Conservation (phyloP, 1,140 invertebrate genomes). For the Leguminivora glycinivorella region DNA sequence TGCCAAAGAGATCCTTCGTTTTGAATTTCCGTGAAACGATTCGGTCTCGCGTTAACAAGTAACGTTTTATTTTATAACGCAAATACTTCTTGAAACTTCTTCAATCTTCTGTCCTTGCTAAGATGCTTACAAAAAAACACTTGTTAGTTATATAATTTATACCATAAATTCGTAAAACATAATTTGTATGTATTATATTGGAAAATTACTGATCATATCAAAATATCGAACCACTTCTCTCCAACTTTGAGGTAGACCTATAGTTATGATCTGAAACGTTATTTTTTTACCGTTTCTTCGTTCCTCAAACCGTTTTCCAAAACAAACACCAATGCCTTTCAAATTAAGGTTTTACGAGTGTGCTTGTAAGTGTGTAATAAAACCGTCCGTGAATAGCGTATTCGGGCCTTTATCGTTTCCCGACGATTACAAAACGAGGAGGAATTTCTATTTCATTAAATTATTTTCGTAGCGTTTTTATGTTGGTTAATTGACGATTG, state of each 20-base stretch:
- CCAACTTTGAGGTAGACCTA: too few species aligned
- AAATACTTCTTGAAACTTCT: too few species aligned
- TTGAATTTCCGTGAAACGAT: neutral
- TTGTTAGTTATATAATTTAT: too few species aligned
- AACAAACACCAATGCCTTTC: neutral
- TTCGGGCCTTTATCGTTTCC: neutral
- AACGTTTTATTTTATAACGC: neutral
- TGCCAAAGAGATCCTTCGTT: neutral
- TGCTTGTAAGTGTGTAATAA: conserved; percentile 1
- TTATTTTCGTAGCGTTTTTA: neutral
- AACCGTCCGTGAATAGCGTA: conserved; percentile 1
- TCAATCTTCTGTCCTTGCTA: too few species aligned
- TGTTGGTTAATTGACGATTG: neutral
- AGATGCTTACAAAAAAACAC: too few species aligned
- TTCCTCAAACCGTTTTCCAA: neutral
- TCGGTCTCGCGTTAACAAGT: neutral
- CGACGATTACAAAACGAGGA: conserved; percentile 1
- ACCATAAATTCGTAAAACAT: too few species aligned
- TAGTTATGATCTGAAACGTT: too few species aligned
- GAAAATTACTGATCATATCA: too few species aligned
- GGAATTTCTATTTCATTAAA: neutral
- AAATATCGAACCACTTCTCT: too few species aligned
- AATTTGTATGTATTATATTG: too few species aligned
- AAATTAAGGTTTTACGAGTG: conserved; percentile 6
- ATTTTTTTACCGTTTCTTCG: neutral